Evolutionary conservation across 2,113 vertebrate species (phyloP).

Genomic region (Neogale vison): DNA sequence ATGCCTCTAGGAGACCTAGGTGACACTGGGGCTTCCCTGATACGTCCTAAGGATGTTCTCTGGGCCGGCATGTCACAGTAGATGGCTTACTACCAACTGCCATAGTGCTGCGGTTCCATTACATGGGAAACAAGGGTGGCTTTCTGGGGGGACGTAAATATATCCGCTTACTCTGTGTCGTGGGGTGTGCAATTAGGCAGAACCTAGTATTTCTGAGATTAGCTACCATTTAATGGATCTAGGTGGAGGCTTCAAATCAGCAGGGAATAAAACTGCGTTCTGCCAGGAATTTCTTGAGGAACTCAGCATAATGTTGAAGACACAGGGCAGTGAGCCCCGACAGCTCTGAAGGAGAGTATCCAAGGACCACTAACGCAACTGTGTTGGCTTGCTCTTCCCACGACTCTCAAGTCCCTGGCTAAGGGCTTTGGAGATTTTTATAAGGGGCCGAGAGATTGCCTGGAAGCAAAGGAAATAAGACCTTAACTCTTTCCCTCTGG

Average conservation of each 20-base stretch:
- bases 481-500: background rate
- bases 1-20: background rate
- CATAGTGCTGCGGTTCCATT: background rate
- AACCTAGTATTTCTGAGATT: background rate
- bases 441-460: background rate
- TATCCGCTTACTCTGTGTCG: fast-evolving
- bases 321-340: fast-evolving
- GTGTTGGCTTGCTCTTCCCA: background rate
- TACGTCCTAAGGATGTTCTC: background rate
- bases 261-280: background rate
- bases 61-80: fast-evolving
- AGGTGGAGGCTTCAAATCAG: background rate
- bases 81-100: background rate
- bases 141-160: fast-evolving
- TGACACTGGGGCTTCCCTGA: background rate
- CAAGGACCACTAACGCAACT: background rate
- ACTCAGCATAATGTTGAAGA: background rate
- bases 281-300: background rate
- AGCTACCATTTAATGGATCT: background rate
- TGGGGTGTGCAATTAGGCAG: fast-evolving
- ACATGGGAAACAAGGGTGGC: background rate
- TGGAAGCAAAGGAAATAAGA: background rate
- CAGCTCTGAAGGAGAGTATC: background rate
- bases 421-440: background rate
- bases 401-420: background rate